These are phyloP conservation scores for Morpho deidamia DNA, from an alignment of 2,888 invertebrate genomes.

Conservation along the genomic window DNA sequence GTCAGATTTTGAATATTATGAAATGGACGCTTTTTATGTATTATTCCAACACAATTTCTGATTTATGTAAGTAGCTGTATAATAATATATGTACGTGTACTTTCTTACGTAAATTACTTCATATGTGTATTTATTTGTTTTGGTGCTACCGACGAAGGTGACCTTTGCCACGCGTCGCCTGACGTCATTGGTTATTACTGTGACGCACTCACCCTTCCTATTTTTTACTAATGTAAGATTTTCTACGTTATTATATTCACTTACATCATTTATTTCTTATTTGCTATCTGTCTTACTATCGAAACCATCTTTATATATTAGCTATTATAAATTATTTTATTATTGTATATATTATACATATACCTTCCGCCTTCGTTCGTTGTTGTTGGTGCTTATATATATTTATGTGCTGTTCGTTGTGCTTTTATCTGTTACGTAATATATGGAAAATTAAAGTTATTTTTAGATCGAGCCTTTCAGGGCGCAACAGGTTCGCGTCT, in stretches of 20 bases:
- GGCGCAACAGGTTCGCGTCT: slow-evolving; percentile 20
- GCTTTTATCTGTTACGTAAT: neutral
- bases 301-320: neutral
- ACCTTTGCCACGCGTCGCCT: slow-evolving; percentile 16
- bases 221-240: slow-evolving; percentile 14
- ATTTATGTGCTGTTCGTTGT: neutral
- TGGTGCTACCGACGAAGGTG: slow-evolving; percentile 14
- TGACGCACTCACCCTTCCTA: slow-evolving; percentile 11
- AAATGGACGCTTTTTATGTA: slow-evolving; percentile 29
- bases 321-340: no score
- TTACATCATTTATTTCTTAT: neutral
- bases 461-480: neutral
- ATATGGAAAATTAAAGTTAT: slow-evolving; percentile 1
- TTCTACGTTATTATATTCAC: neutral
- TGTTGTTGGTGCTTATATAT: neutral
- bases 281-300: neutral
- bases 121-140: slow-evolving; percentile 9
- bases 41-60: slow-evolving; percentile 24
- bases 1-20: slow-evolving; percentile 33
- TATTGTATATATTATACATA: no score
- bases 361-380: neutral
- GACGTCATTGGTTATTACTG: slow-evolving; percentile 10
- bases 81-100: slow-evolving; percentile 3
- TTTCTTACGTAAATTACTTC: slow-evolving; percentile 5
- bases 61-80: slow-evolving; percentile 23